Evolutionary conservation across 2,113 vertebrate genomes (phyloP), one percentile per base, ranked within the genome.

Genomic region (Amphilophus citrinellus): DNA sequence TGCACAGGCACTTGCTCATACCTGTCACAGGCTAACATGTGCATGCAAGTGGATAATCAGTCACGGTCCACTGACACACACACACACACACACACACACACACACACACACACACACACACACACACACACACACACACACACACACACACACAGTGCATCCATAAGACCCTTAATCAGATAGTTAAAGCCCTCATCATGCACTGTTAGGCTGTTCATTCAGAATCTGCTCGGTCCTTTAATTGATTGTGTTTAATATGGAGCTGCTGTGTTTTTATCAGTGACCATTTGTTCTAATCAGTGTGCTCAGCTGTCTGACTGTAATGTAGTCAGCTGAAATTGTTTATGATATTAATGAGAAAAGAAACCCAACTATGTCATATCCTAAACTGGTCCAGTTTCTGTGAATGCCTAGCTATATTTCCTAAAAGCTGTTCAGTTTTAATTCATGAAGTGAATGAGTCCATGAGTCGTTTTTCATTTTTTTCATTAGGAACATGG

Each of bases 201-300:
- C 9, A 27, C 27, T 13, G 4, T 62, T 58, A 42, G 20, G 60
- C 14, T 60, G 42, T 27, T 85, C 30, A 20, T 13, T 81, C 35
- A 62, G 18, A 77, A 66, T 77, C 4, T n/a, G 15, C 61, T 61
- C 47, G 2, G 63, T 84, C 63, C 50, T 88, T 47, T 80, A 82
- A 88, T 84, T 60, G 58, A 84, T 77, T 62, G 32, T 61, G 44
- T 20, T 14, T 44, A 82, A 84, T 56, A 58, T 30, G 50, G 50
- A 84, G 66, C 62, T 57, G 35, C 27, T 79, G 47, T 53, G 37
- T 61, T 81, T 68, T 84, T 58, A 84, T 87, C 71, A 37, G 61
- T 47, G 57, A 60, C 76, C 32, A 44, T 44, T 30, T 24, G n/a
- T 73, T 76, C 13, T 39, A 79, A 73, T 71, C 44, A 81, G 56